Evolutionary conservation across 2,113 vertebrate genomes (phyloP).

Genomic region (Psittacara wagleri): DNA sequence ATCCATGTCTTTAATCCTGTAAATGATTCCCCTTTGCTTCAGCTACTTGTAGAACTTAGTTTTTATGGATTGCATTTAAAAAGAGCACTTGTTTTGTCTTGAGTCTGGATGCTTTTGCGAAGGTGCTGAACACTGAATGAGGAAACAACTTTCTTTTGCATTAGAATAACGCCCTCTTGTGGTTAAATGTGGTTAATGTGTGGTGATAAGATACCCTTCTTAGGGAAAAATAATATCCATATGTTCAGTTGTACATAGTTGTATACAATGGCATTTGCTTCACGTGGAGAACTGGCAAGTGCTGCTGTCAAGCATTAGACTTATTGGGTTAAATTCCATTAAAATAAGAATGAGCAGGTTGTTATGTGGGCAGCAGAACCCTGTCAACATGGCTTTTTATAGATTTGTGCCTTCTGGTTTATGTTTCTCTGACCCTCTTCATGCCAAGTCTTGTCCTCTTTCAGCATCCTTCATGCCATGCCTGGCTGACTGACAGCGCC

Average conservation of each 20-base stretch:
- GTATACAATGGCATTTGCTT: background rate
- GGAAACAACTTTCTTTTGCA: accelerated
- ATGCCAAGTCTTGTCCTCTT: background rate
- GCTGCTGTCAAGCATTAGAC: background rate
- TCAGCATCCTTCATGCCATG: background rate
- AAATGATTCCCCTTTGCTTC: background rate
- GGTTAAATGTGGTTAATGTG: background rate
- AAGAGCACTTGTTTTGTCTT: accelerated
- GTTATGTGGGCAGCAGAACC: background rate
- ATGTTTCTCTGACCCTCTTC: background rate
- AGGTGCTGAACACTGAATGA: background rate
- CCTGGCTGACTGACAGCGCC: background rate
- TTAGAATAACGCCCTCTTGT: background rate
- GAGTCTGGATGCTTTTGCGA: background rate
- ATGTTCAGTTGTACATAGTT: background rate
- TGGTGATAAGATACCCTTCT: background rate
- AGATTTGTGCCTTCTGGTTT: constrained; percentile 8
- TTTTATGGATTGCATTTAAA: background rate
- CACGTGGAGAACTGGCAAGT: background rate
- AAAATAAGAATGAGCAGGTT: constrained; percentile 7
- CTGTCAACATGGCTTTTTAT: constrained; percentile 7
- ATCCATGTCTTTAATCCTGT: background rate
- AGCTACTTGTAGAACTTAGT: background rate
- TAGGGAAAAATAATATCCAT: background rate
- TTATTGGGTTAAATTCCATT: background rate